phyloP scores from a whole-genome alignment of 2,113 vertebrate species.

The Zeus faber region DNA sequence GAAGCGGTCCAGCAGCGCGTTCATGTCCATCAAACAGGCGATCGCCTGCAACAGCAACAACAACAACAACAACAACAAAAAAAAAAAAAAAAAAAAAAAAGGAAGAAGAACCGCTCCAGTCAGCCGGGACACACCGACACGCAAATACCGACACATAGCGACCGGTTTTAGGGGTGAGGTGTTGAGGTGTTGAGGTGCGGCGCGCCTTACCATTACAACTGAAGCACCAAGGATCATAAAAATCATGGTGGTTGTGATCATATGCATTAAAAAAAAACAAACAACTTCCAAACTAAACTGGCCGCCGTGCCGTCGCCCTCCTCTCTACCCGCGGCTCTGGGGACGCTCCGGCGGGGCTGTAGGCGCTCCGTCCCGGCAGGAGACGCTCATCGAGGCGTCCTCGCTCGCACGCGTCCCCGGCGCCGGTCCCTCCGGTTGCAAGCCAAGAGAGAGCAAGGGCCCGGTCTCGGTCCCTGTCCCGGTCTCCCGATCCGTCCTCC shows the following conservation, averaged over 20 bases:
- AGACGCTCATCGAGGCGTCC: conserved; percentile 76
- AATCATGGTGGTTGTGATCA: conserved; percentile 99
- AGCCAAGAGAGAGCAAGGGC: too few relatives aligned
- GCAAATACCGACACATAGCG: background rate
- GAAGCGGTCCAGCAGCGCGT: conserved; percentile 98
- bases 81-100: conserved; percentile 4
- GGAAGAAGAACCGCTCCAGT: background rate
- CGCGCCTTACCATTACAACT: conserved; percentile 95
- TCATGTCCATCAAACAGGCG: conserved; percentile 99
- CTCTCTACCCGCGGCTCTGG: conserved; percentile 66
- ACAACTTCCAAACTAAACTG: conserved; percentile 76
- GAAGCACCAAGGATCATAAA: conserved; percentile 99
- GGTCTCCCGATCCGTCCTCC: conserved; percentile 44
- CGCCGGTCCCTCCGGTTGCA: too few relatives aligned
- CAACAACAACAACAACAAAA: too few relatives aligned
- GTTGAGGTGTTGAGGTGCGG: too few relatives aligned
- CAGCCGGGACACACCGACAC: background rate
- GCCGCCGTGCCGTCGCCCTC: conserved; percentile 71
- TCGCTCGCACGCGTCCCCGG: conserved; percentile 65
- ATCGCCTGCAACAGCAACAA: conserved; percentile 99
- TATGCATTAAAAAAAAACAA: conserved; percentile 94
- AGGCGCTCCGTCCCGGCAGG: conserved; percentile 67
- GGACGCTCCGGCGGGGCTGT: conserved; percentile 66
- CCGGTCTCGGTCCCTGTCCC: conserved; percentile 61
- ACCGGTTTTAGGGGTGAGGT: background rate